phyloP scores from a whole-genome alignment of 92 coral and sea anemone species.

The Umimayanthus chanpuru region DNA sequence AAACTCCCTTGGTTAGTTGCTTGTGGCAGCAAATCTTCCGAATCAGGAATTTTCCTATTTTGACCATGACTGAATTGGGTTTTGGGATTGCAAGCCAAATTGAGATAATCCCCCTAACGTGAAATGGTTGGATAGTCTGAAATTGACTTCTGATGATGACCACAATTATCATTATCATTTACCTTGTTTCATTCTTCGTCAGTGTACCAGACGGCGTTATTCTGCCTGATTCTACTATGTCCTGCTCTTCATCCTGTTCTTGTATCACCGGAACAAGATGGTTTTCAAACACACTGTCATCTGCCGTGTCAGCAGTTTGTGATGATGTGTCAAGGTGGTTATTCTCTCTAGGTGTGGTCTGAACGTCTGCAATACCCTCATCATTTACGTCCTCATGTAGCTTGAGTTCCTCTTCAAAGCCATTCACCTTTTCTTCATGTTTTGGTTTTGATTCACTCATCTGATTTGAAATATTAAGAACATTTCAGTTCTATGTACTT shows the following conservation, averaged over 20 bases:
- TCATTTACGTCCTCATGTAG: constrained; percentile 16
- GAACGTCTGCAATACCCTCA: constrained; percentile 42
- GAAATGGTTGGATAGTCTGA: no score
- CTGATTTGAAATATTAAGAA: background rate
- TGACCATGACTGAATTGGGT: no score
- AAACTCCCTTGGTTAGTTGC: no score
- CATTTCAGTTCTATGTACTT: background rate
- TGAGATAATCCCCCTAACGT: no score
- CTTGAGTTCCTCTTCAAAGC: constrained; percentile 22
- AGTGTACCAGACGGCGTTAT: constrained; percentile 68
- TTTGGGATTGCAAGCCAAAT: no score
- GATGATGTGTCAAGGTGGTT: background rate
- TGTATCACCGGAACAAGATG: constrained; percentile 3
- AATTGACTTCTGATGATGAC: no score
- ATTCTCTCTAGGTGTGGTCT: constrained; percentile 1
- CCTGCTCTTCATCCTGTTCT: constrained; percentile 43
- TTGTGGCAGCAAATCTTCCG: no score
- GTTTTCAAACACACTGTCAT: constrained; percentile 32
- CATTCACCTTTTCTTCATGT: constrained; percentile 32
- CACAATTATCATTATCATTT: background rate
- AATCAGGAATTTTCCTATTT: no score
- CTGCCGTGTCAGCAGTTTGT: background rate
- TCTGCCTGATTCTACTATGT: constrained; percentile 50
- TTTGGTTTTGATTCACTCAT: background rate
- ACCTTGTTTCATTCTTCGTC: constrained; percentile 55